Base-by-base conservation (phyloP, 2,113 vertebrate genomes). In the Ceyx margarethae region DNA sequence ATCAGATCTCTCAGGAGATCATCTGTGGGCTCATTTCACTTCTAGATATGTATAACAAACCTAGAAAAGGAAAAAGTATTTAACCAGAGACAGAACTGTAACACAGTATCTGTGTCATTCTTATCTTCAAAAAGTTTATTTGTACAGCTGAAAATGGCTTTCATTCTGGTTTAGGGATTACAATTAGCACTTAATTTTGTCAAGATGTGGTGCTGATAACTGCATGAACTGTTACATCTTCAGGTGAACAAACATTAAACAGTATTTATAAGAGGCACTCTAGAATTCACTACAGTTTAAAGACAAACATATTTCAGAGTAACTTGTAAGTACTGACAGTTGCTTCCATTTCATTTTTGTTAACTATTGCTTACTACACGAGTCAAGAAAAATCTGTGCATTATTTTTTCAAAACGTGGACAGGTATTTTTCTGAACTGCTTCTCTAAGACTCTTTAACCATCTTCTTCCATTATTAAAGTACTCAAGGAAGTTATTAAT, bases 311-410 rank as follows among this genome's bases (percentile, higher is more conserved):
- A 82, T 93, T 94, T 93, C 40, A 73, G 71, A 83, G 33, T 66
- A 93, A 81, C 73, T 87, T 65, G 67, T 80, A 28, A 74, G 42
- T 71, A 69, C 48, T 84, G 77, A 60, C 25, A 60, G 67, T 87
- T 95, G 53, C 21, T 67, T 92, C 56, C 56, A 51, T 94, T 95
- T 96, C 46, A 60, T 66, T 96, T 85, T 94, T 91, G 90, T 97
- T 92, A 95, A 81, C 66, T 85, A 67, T 81, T 90, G 8, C 65
- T 89, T 93, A 62, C 93, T 96, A 91, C 26, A 7, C 19, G 72
- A 95, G 42, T 87, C 81, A 87, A 93, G 48, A 89, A 83, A 85
- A 91, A 95, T 81, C 45, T 91, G 20, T 92, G 25, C n/a, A 76
- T 45, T 95, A 56, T 57, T 53, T 92, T 85, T 72, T 89, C 81